phyloP scores from a whole-genome alignment of 2,113 vertebrate genomes.

The Cacatua alba region DNA sequence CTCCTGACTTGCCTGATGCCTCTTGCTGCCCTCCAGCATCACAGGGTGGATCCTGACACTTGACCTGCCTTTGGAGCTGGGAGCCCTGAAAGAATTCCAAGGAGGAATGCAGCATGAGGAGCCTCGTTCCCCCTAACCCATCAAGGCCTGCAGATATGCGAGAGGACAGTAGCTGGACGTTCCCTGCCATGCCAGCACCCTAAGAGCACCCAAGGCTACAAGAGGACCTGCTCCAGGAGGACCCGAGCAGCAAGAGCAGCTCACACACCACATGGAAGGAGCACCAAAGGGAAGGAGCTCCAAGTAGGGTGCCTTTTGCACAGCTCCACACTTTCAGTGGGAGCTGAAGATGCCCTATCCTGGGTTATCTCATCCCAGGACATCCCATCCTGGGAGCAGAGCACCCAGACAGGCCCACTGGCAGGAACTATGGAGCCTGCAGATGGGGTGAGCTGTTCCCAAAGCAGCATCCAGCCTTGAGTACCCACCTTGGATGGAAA shows the following conservation, averaged over 20 bases:
- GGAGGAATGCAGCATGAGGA: not conserved
- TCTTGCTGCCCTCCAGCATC: not conserved
- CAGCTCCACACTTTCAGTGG: not conserved
- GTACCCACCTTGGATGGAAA: not conserved
- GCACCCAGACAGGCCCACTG: fast-evolving
- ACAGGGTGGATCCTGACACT: fast-evolving
- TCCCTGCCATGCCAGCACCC: not conserved
- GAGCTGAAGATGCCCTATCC: not conserved
- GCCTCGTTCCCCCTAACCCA: not conserved
- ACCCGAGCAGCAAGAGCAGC: not conserved
- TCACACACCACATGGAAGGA: fast-evolving
- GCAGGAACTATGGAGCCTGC: not conserved
- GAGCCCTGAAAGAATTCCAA: not conserved
- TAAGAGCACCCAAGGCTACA: not conserved
- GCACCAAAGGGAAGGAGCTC: not conserved
- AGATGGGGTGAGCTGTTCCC: not conserved
- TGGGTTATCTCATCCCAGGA: not conserved
- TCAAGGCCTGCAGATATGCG: fast-evolving
- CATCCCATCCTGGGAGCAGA: not conserved
- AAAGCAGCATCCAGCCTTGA: not conserved
- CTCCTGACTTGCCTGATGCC: not conserved
- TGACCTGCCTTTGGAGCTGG: not conserved
- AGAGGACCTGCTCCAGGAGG: not conserved
- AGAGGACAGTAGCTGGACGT: not conserved
- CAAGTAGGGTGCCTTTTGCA: not conserved